Percentiles rank a stretch among this genome's conserved stretches.
Evolutionary conservation across 2,113 vertebrate genomes (phyloP).

Genomic region (Brachypodius melanocephalos): DNA sequence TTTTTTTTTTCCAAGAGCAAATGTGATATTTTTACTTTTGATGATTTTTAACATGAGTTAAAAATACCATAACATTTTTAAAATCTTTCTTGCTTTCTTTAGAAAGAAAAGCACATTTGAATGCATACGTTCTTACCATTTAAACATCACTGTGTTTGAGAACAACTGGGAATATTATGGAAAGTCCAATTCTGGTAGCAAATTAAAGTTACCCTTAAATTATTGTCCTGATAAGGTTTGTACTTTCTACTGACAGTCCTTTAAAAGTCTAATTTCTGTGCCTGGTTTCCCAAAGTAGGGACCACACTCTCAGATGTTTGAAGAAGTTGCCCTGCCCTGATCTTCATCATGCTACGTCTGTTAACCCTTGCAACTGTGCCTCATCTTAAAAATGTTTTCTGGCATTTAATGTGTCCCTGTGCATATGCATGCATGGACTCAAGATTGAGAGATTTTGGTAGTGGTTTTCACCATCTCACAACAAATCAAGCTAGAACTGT

Average conservation of each 20-base stretch:
- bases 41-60: neutral
- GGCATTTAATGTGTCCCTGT: neutral
- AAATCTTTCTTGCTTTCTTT: neutral
- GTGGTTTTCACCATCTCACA: neutral
- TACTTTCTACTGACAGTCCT: neutral
- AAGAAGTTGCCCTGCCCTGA: neutral
- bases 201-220: neutral
- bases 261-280: neutral
- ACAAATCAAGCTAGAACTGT: neutral
- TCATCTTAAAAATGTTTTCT: neutral
- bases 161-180: neutral
- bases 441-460: neutral
- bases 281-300: neutral
- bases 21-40: neutral
- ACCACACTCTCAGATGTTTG: neutral
- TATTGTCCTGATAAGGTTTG: neutral
- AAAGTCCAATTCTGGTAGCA: neutral
- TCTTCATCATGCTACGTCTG: rapidly evolving
- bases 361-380: neutral
- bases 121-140: neutral
- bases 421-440: rapidly evolving
- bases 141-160: neutral
- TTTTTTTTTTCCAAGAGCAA: neutral
- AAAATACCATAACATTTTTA: neutral
- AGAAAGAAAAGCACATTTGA: neutral